Evolutionary conservation across 2,797 vertebrate genomes (phyloP).

Genomic region (Falco rusticolus): DNA sequence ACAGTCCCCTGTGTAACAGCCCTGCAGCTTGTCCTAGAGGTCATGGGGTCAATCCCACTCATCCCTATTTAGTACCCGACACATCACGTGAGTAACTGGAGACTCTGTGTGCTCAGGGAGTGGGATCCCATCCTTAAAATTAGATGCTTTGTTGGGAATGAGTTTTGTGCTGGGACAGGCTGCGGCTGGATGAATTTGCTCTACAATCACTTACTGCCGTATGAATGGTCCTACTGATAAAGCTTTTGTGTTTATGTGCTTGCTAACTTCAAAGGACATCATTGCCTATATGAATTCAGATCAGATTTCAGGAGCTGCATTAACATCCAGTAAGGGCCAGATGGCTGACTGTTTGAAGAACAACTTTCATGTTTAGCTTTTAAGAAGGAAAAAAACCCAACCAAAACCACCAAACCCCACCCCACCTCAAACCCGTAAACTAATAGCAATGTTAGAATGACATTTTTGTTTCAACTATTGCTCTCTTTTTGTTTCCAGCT

Average conservation of each 20-base stretch:
- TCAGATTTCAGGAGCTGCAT: constrained; percentile 55
- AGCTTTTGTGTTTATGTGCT: constrained; percentile 58
- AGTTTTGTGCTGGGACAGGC: constrained; percentile 9
- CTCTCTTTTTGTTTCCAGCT: background rate
- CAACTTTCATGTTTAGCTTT: constrained; percentile 54
- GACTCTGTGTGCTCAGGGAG: background rate
- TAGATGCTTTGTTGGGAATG: constrained; percentile 9
- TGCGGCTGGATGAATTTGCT: constrained; percentile 24
- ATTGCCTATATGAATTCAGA: constrained; percentile 58
- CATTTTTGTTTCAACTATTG: background rate
- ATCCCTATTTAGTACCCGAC: background rate
- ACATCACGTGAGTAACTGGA: background rate
- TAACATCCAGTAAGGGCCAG: constrained; percentile 55
- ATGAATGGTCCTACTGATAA: constrained; percentile 66
- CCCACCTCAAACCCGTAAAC: background rate
- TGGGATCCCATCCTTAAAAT: constrained; percentile 4
- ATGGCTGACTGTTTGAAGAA: constrained; percentile 69
- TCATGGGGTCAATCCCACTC: background rate
- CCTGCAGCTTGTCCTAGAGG: constrained; percentile 5
- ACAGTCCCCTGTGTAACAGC: background rate
- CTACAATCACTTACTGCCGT: background rate
- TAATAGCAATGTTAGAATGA: background rate
- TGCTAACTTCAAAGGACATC: constrained; percentile 64
- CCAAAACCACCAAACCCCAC: background rate
- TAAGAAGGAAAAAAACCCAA: background rate